Percentiles rank a stretch among this genome's conserved stretches.
Evolutionary conservation across 2,797 vertebrate species (phyloP).

Genomic region (Buceros bicornis): DNA sequence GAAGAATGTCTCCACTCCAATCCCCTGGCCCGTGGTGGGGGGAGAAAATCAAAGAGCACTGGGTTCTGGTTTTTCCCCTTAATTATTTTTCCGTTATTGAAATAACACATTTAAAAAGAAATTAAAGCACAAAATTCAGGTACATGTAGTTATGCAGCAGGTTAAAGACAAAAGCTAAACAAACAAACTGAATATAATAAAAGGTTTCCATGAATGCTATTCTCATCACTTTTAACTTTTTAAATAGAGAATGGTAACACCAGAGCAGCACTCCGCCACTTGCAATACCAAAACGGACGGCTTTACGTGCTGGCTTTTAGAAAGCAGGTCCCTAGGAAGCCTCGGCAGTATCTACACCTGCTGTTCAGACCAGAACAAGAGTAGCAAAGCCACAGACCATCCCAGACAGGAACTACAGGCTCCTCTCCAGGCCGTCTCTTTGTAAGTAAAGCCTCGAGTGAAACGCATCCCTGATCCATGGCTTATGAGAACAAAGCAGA

Average conservation of each 20-base stretch:
- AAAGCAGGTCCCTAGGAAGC: neutral
- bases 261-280: neutral
- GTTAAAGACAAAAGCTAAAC: neutral
- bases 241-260: neutral
- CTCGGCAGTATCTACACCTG: neutral
- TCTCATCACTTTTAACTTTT: neutral
- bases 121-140: neutral
- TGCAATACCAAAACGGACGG: neutral
- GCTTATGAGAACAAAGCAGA: neutral
- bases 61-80: neutral
- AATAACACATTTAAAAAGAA: neutral
- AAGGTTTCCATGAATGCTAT: neutral
- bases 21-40: accelerated
- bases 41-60: neutral
- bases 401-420: neutral
- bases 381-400: neutral
- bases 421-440: neutral
- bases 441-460: neutral
- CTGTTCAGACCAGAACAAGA: neutral
- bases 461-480: neutral
- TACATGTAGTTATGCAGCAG: neutral
- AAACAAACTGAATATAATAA: neutral
- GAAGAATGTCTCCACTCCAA: neutral
- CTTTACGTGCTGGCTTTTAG: neutral
- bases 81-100: neutral